These are phyloP conservation scores for Amphiprion percula DNA, from an alignment of 2,113 vertebrate genomes.

Conservation along the genomic window DNA sequence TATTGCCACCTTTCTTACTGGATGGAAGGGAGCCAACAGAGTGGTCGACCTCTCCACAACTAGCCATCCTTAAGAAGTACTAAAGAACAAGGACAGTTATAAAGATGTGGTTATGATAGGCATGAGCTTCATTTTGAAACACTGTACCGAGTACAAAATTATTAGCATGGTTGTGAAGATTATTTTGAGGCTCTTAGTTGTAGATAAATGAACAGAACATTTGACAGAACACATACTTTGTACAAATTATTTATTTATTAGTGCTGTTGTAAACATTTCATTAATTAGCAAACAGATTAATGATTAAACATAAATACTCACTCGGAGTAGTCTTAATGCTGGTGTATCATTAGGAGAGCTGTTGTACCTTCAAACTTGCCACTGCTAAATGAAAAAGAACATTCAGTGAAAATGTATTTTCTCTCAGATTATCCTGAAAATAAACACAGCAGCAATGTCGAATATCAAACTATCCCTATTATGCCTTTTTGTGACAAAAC, in stretches of 20 bases:
- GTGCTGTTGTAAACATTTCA: no score
- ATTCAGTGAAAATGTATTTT: background rate
- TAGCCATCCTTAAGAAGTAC: slow-evolving; percentile 92
- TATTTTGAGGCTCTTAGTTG: no score
- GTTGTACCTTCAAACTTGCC: slow-evolving; percentile 85
- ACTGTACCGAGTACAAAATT: no score
- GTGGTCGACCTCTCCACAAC: slow-evolving; percentile 96
- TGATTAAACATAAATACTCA: slow-evolving; percentile 78
- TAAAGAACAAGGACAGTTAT: slow-evolving; percentile 37
- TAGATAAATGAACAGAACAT: no score
- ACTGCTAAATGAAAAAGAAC: slow-evolving; percentile 76
- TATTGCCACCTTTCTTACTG: slow-evolving; percentile 90
- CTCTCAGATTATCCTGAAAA: background rate
- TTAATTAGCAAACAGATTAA: no score
- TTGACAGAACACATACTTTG: no score
- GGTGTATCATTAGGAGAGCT: slow-evolving; percentile 89
- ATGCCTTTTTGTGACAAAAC: background rate
- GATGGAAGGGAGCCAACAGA: slow-evolving; percentile 93
- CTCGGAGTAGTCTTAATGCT: slow-evolving; percentile 86
- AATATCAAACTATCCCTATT: background rate
- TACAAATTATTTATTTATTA: no score
- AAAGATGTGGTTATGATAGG: background rate
- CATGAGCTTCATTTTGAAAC: no score
- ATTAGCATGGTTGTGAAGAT: no score
- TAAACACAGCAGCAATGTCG: background rate